Conservation (phyloP, 2,888 invertebrate genomes). For the Catocala sponsa region DNA sequence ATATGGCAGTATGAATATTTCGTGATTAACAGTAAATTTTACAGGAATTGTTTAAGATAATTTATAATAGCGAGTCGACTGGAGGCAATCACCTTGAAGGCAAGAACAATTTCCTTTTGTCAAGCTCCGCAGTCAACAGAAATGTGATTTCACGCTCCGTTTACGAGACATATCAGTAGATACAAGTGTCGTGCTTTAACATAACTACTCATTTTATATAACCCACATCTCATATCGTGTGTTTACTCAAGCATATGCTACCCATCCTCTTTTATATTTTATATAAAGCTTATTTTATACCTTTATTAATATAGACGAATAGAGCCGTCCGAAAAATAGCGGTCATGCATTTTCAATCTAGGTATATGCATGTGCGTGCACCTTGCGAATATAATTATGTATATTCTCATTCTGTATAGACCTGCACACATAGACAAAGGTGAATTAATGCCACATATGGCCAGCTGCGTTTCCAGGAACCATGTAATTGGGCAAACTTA, state of each 20-base stretch:
- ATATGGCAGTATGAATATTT: too few relatives aligned
- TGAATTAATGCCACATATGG: too few relatives aligned
- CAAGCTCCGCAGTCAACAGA: conserved; percentile 62
- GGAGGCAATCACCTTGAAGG: conserved; percentile 59
- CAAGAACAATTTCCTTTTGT: conserved; percentile 67
- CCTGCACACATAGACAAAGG: too few relatives aligned
- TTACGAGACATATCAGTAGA: conserved; percentile 50
- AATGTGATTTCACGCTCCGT: conserved; percentile 69
- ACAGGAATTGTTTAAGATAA: conserved; percentile 49
- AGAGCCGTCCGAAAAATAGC: too few relatives aligned
- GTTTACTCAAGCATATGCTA: conserved; percentile 31
- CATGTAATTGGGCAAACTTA: too few relatives aligned
- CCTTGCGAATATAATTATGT: too few relatives aligned
- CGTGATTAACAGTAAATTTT: not conserved
- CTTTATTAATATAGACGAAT: too few relatives aligned
- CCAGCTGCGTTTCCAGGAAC: too few relatives aligned
- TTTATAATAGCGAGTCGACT: conserved; percentile 54
- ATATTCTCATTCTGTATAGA: too few relatives aligned
- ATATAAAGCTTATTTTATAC: not conserved
- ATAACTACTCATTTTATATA: conserved; percentile 41
- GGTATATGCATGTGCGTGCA: too few relatives aligned
- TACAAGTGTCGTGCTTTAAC: conserved; percentile 35
- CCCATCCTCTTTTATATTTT: conserved; percentile 2
- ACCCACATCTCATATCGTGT: conserved; percentile 30
- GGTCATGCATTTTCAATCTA: too few relatives aligned